Evolutionary conservation across 2,888 invertebrate genomes (phyloP), one percentile per base, ranked within the genome.

Genomic region (Eueremaeus valkanovi): DNA sequence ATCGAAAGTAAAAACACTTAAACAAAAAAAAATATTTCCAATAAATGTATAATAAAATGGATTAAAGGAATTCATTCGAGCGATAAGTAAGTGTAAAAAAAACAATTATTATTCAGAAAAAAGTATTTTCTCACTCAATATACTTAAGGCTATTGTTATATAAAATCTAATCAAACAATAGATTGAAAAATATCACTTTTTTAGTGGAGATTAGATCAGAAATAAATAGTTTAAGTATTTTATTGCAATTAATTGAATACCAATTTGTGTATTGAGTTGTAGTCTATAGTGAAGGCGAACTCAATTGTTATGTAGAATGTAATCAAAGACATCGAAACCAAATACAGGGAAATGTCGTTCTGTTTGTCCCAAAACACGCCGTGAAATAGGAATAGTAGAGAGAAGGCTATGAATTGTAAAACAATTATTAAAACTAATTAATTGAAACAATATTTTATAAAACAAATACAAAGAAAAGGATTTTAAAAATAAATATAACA

Each of bases 291-390:
- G 18, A 75, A 75, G 0, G 72, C 49, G 33, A 75, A 75, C 49
- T 75, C 75, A 72, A 75, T 72, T 9, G 45, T 29, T n/a, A 75
- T 75, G 36, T 76, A 76, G 36, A 74, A 74, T n/a, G 75, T 33
- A 49, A 73, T 49, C 24, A 76, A 33, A 42, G 74, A 42, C 73
- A 68, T 73, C 31, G 68, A 74, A 49, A 77, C 63, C 33, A 75
- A 40, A 36, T 63, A 77, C 58, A 75, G 58, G 40, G 66, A 76
- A 61, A 77, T 77, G 45, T 77, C 75, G 73, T 77, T 76, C 45
- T 73, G 77, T 61, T 75, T 75, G 58, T 40, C 40, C 51, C 75
- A 72, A 72, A 75, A 75, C 3, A 75, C 70, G 16, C 75, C 75
- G 42, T 70, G 70, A 36, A 70, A 49, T n/a, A 75, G 29, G 45